A percentile compares a stretch with the other conserved stretches of the same genome.
Conservation (phyloP, 2,797 vertebrate species). For the Poeciliopsis infans region DNA sequence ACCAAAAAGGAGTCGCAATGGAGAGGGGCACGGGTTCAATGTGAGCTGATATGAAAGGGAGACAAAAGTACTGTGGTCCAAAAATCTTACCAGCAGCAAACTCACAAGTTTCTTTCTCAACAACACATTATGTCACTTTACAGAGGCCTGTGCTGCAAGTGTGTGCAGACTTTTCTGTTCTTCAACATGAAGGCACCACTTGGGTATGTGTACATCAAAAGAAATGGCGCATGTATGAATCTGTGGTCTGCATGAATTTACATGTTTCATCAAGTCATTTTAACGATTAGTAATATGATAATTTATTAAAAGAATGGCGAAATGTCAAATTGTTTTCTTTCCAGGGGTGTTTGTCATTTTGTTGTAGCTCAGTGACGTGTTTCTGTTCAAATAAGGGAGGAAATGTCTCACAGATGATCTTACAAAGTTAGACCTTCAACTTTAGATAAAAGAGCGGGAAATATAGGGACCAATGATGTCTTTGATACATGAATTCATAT, state of each 20-base stretch:
- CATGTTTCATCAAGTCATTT: not conserved
- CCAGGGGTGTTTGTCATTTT: slow-evolving; percentile 2
- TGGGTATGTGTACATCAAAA: slow-evolving; percentile 39
- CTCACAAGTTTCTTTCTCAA: slow-evolving; percentile 16
- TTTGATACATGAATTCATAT: not conserved
- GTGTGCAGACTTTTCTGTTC: slow-evolving; percentile 37
- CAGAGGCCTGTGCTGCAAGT: slow-evolving; percentile 27
- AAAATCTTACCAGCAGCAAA: slow-evolving; percentile 23
- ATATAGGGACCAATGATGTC: not conserved
- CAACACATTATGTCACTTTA: slow-evolving; percentile 30
- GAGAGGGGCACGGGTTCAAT: slow-evolving; percentile 11
- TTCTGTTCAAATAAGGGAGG: slow-evolving; percentile 5
- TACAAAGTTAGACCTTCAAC: not conserved
- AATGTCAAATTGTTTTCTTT: slow-evolving; percentile 8
- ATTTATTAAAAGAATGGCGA: not conserved
- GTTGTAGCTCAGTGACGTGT: not conserved
- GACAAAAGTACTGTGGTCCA: slow-evolving; percentile 12
- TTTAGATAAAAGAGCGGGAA: not conserved
- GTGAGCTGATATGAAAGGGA: slow-evolving; percentile 23
- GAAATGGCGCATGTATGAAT: not conserved
- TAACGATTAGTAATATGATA: not conserved
- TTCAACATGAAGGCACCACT: slow-evolving; percentile 55
- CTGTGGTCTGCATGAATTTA: slow-evolving; percentile 4
- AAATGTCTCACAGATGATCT: not conserved
- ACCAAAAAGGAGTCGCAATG: slow-evolving; percentile 13